These are phyloP conservation scores for Forbesichthys papilliferus DNA, from an alignment of 2,113 vertebrate genomes.

Conservation along the genomic window DNA sequence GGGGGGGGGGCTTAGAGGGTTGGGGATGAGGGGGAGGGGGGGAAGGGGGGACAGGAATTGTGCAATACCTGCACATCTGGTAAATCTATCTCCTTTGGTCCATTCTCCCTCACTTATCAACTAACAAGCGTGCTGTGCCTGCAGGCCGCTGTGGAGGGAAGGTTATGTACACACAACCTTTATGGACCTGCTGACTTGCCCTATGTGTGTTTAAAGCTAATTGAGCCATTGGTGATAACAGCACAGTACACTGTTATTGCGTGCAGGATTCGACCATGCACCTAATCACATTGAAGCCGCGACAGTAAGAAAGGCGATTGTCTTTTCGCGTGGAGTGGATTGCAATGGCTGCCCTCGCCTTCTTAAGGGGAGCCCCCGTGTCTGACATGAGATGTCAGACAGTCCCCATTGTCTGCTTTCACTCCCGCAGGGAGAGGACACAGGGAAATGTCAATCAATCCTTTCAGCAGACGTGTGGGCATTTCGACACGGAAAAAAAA, in stretches of 20 bases:
- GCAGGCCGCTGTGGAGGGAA: slow-evolving; percentile 41
- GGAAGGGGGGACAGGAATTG: slow-evolving; percentile 58
- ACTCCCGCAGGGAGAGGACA: slow-evolving; percentile 20
- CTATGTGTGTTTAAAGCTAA: slow-evolving; percentile 29
- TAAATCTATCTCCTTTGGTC: slow-evolving; percentile 67
- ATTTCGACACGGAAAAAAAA: not conserved
- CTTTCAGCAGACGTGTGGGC: not conserved
- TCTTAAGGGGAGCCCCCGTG: slow-evolving; percentile 1
- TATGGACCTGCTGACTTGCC: slow-evolving; percentile 49
- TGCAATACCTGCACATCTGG: slow-evolving; percentile 79
- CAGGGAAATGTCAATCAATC: slow-evolving; percentile 38
- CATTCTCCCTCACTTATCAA: slow-evolving; percentile 40
- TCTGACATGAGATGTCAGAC: slow-evolving; percentile 9
- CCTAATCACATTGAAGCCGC: not conserved
- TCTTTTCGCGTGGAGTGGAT: slow-evolving; percentile 12
- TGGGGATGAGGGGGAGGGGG: not conserved
- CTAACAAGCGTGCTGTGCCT: slow-evolving; percentile 62
- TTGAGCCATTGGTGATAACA: slow-evolving; percentile 33
- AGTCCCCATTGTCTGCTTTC: slow-evolving; percentile 34
- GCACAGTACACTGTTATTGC: not conserved
- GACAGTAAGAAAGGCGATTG: not conserved
- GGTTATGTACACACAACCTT: slow-evolving; percentile 60
- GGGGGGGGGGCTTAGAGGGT: not conserved
- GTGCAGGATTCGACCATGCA: not conserved
- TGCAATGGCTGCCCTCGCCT: slow-evolving; percentile 26